These are phyloP conservation scores for Ceratina japonica DNA, from an alignment of 1,140 invertebrate species.

Conservation along the genomic window DNA sequence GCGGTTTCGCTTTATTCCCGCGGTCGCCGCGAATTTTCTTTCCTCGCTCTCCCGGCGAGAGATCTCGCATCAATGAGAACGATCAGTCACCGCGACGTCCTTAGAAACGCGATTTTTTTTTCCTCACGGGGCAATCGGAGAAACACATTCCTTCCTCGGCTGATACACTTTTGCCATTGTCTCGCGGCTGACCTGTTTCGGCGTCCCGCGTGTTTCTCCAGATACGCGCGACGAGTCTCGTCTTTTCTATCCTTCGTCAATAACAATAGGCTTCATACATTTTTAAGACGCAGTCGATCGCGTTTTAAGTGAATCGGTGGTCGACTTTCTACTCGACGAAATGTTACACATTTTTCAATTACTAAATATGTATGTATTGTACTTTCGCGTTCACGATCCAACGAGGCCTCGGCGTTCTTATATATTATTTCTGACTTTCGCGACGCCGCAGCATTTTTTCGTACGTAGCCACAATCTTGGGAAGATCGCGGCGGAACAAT, in stretches of 20 bases:
- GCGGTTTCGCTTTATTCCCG: not conserved
- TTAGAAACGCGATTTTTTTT: constrained; percentile 24
- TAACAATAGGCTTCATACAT: no score
- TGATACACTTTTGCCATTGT: constrained; percentile 19
- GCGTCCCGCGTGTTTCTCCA: not conserved
- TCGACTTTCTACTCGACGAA: no score
- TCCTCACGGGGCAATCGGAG: not conserved
- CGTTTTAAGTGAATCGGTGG: no score
- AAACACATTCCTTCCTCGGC: constrained; percentile 13
- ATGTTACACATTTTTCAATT: not conserved
- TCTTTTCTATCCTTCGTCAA: not conserved
- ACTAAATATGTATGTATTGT: no score
- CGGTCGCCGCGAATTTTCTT: constrained; percentile 8
- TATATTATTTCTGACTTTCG: not conserved
- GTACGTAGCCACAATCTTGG: not conserved
- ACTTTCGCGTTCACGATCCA: no score
- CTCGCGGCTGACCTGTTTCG: not conserved
- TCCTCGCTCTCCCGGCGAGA: not conserved
- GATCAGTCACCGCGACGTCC: constrained; percentile 18
- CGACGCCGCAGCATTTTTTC: not conserved
- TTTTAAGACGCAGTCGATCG: no score
- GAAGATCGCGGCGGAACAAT: not conserved
- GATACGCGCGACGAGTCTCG: not conserved
- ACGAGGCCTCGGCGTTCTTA: no score
- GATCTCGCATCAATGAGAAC: constrained; percentile 45